Evolutionary conservation across 35 echinoderm and acorn worm genomes (phyloP).

Genomic region (Ptychodera flava): DNA sequence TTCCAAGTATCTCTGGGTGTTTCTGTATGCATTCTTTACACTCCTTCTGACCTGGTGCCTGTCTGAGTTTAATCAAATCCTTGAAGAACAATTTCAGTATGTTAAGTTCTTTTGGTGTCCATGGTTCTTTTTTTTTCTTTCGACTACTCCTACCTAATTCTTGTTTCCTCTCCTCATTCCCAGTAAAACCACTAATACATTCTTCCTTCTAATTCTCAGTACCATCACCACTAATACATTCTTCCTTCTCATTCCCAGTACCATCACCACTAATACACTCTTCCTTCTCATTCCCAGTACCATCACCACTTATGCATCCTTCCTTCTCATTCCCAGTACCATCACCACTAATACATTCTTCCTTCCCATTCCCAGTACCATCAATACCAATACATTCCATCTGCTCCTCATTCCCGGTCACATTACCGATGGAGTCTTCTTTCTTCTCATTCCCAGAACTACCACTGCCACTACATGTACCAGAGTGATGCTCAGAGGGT

Average conservation of each 20-base stretch:
- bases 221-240: not conserved
- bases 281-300: not conserved
- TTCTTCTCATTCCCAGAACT: not conserved
- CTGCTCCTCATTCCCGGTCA: not conserved
- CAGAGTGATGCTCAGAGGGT: not conserved
- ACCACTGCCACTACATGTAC: not conserved
- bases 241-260: not conserved
- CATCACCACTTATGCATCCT: not conserved
- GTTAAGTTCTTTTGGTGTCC: not conserved
- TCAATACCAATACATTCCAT: constrained; percentile 1
- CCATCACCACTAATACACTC: not conserved
- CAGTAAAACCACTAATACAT: not conserved
- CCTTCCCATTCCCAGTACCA: not conserved
- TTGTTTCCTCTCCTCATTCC: not conserved
- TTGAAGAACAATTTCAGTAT: not conserved
- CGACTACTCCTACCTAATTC: not conserved
- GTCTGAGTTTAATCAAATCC: not conserved
- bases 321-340: not conserved
- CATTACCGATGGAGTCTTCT: not conserved
- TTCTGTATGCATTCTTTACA: not conserved
- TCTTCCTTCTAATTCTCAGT: not conserved
- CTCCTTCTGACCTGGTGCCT: not conserved
- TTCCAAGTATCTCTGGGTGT: not conserved
- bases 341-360: not conserved
- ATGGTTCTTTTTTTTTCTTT: not conserved